Evolutionary conservation across 2,797 vertebrate species (phyloP).

Genomic region (Selene dorsalis): DNA sequence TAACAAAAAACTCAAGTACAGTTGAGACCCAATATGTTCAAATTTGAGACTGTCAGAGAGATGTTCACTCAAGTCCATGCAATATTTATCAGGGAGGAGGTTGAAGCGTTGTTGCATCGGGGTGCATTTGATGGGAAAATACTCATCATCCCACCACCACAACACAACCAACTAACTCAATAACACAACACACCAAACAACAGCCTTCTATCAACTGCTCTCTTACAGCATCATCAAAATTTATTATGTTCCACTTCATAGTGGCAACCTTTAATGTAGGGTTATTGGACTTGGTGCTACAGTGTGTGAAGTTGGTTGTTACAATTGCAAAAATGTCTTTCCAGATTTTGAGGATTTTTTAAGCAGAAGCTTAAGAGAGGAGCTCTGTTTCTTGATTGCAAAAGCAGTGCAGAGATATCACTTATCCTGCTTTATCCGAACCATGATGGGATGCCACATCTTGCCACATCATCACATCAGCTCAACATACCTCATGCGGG

Average conservation of each 20-base stretch:
- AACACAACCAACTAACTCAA: background rate
- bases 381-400: conserved; percentile 3
- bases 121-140: background rate
- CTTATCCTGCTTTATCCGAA: conserved; percentile 7
- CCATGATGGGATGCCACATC: background rate
- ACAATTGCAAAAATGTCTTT: background rate
- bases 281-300: background rate
- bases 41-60: background rate
- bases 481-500: conserved; percentile 5
- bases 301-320: background rate
- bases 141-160: background rate
- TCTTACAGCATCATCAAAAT: background rate
- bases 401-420: conserved; percentile 1
- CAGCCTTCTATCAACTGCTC: background rate
- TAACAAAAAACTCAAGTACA: conserved; percentile 24
- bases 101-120: background rate
- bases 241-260: background rate
- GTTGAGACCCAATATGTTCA: background rate
- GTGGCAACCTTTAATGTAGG: background rate
- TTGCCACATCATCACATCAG: too few species aligned
- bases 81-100: background rate
- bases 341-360: background rate
- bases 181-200: background rate
- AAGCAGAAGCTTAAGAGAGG: background rate
- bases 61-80: background rate